These are phyloP conservation scores for Congeria kusceri DNA, from an alignment of 2,888 invertebrate species.

Conservation along the genomic window DNA sequence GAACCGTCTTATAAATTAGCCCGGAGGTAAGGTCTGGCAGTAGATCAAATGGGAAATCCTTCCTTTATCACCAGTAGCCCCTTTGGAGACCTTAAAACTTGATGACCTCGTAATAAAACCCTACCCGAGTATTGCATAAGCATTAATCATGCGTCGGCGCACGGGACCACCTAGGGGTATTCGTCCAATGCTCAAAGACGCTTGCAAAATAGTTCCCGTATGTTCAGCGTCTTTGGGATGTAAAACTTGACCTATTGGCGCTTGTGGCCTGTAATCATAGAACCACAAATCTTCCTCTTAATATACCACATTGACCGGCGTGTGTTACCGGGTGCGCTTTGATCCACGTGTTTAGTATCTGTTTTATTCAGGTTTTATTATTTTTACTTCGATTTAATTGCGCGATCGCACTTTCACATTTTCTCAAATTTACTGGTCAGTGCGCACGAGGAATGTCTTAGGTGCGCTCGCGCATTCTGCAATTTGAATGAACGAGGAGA, in stretches of 20 bases:
- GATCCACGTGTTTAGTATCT: conserved; percentile 37
- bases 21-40: no score
- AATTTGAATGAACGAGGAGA: no score
- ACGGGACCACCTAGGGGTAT: conserved; percentile 5
- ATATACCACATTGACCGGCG: conserved; percentile 2
- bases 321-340: conserved; percentile 22
- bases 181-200: background rate
- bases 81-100: background rate
- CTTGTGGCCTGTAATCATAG: conserved; percentile 31
- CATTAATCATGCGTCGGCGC: background rate
- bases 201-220: background rate
- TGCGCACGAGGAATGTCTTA: conserved; percentile 22
- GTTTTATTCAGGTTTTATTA: conserved; percentile 51
- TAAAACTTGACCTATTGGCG: background rate
- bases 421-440: conserved; percentile 39
- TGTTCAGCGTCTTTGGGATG: background rate
- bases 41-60: no score
- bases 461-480: no score
- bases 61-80: background rate
- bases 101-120: conserved; percentile 8
- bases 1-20: no score
- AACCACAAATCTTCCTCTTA: conserved; percentile 14
- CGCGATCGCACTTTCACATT: conserved; percentile 55
- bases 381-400: conserved; percentile 53
- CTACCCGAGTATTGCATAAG: conserved; percentile 6